Evolutionary conservation across 2,888 invertebrate species (phyloP), one percentile per base, ranked within the genome.

Genomic region (Matsumyia berberina): DNA sequence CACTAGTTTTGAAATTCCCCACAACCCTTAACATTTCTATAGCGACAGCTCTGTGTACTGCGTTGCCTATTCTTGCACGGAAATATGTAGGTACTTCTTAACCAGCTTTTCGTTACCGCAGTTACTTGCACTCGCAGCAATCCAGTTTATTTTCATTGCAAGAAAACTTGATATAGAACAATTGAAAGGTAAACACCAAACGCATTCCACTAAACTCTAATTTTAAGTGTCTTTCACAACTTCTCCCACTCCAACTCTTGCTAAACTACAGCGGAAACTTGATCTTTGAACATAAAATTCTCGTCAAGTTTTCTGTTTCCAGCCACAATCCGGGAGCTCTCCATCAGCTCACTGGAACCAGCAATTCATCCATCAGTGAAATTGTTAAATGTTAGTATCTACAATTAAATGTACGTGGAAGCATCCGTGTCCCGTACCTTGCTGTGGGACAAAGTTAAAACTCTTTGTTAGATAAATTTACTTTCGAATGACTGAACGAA

Each of bases 381-480:
- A 4, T 44, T 44, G 17, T 17, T 17, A 44, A 3, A 24, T 4
- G n/a, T 4, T 3, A 24, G 24, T 24, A 24, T 24, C 24, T 44
- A 5, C 5, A 19, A 46, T 46, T 19, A 46, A 17, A 46, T 17
- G 46, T n/a, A 57, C 37, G 19, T 19, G 17, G 11, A 19, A n/a
- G 1, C 17, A 19, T 11, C 19, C 19, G 17, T 19, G 33, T 57
- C 57, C n/a, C 11, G 5, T 35, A 35, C n/a, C 35, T 35, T 57
- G 7, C 11, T 46, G 17, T 19, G 46, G 19, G 19, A 17, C 8
- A 44, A 46, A 19, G 19, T 46, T 57, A 57, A 46, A 46, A 46
- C 17, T 57, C 37, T 17, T 24, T 19, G 1, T 24, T 11, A 39
- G 24, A 58, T 58, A 37, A 19, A 24, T 39, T 57, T 24, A 12